phyloP scores from a whole-genome alignment of 1,140 invertebrate species.

The Coptotermes formosanus region DNA sequence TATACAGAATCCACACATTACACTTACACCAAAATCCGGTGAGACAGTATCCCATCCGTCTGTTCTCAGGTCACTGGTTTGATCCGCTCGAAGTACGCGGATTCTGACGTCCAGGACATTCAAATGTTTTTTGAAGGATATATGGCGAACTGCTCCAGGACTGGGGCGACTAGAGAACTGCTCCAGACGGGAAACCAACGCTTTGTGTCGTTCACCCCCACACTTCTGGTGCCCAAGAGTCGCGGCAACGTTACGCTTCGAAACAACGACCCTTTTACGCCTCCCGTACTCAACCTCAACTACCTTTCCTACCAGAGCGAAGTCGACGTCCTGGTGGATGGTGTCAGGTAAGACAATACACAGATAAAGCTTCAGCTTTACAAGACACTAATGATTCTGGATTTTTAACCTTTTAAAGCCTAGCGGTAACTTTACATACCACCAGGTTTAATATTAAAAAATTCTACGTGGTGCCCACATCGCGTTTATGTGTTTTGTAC shows the following conservation, averaged over 20 bases:
- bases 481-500: too few relatives aligned
- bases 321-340: conserved; percentile 49
- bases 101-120: conserved; percentile 55
- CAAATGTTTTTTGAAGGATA: conserved; percentile 70
- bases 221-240: conserved; percentile 77
- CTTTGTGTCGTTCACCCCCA: conserved; percentile 34
- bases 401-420: too few relatives aligned
- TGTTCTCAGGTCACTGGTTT: conserved; percentile 28
- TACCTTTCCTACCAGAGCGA: conserved; percentile 56
- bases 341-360: conserved; percentile 61
- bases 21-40: too few relatives aligned
- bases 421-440: too few relatives aligned
- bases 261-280: conserved; percentile 62
- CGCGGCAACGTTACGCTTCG: conserved; percentile 75
- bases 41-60: background rate
- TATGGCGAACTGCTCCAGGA: conserved; percentile 58
- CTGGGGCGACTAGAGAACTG: conserved; percentile 49
- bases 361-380: too few relatives aligned
- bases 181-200: background rate
- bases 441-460: too few relatives aligned
- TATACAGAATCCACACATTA: too few relatives aligned
- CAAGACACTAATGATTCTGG: too few relatives aligned
- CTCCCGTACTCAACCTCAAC: conserved; percentile 64
- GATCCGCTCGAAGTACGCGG: background rate
- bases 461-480: too few relatives aligned